These are phyloP conservation scores for Arremon brunneinucha DNA, from an alignment of 2,797 vertebrate genomes.

Conservation along the genomic window DNA sequence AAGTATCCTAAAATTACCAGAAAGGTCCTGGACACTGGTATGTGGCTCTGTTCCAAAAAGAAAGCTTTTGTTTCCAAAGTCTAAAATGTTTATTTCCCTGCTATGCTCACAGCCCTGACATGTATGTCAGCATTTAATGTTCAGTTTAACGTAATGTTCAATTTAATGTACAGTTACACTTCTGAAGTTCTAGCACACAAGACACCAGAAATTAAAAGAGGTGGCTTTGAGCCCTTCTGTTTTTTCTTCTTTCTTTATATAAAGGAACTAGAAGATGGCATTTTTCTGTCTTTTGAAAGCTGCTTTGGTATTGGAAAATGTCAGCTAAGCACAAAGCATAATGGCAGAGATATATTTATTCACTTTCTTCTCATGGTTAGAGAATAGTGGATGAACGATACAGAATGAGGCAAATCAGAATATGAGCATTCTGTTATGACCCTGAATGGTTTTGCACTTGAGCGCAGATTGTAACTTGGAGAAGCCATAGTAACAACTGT, in stretches of 20 bases:
- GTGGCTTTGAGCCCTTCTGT: not conserved
- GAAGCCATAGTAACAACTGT: not conserved
- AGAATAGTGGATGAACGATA: not conserved
- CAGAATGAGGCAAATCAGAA: not conserved
- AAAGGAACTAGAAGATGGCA: not conserved
- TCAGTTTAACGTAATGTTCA: not conserved
- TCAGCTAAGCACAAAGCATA: not conserved
- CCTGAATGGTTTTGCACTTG: not conserved
- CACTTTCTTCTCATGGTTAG: not conserved
- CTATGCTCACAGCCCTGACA: not conserved
- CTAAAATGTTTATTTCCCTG: not conserved
- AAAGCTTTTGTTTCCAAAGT: not conserved
- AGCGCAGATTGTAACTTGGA: not conserved
- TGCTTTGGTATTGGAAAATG: not conserved
- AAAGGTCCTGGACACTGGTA: slow-evolving; percentile 82
- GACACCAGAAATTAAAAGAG: not conserved
- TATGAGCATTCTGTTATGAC: not conserved
- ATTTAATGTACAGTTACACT: not conserved
- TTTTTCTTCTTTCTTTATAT: not conserved
- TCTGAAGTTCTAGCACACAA: not conserved
- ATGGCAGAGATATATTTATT: not conserved
- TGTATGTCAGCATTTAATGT: not conserved
- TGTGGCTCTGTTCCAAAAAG: not conserved
- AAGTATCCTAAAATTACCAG: slow-evolving; percentile 92
- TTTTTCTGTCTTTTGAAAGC: not conserved